Evolutionary conservation across 2,113 vertebrate genomes (phyloP).

Genomic region (Heterotis niloticus): DNA sequence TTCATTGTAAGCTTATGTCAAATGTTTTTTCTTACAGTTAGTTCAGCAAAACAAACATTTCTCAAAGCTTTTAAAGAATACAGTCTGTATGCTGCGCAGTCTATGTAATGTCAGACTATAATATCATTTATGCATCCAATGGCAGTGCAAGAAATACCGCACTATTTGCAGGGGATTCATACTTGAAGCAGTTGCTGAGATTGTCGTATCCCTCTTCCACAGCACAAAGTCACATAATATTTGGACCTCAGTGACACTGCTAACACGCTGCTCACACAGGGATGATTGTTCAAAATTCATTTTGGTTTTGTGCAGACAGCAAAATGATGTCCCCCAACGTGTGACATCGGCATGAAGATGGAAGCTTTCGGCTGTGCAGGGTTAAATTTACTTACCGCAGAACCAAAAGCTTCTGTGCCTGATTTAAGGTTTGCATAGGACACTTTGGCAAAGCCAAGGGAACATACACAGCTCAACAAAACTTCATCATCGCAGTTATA

Average conservation of each 20-base stretch:
- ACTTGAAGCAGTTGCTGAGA: neutral
- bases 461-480: neutral
- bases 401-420: neutral
- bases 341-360: slow-evolving; percentile 36
- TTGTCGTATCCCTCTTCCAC: neutral
- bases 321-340: slow-evolving; percentile 29
- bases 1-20: slow-evolving; percentile 22
- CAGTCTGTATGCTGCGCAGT: neutral
- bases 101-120: slow-evolving; percentile 43
- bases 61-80: slow-evolving; percentile 51
- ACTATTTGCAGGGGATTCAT: neutral
- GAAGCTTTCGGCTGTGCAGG: neutral
- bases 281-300: neutral
- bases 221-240: too few species aligned
- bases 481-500: neutral
- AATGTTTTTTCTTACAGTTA: slow-evolving; percentile 53
- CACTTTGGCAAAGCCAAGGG: neutral
- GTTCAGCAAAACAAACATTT: slow-evolving; percentile 63
- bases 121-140: slow-evolving; percentile 22
- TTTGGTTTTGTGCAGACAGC: neutral
- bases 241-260: neutral
- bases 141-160: neutral
- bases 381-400: neutral
- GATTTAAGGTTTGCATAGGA: neutral
- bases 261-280: neutral